phyloP scores from a whole-genome alignment of 1,140 invertebrate species.

The Trichonephila inaurata region DNA sequence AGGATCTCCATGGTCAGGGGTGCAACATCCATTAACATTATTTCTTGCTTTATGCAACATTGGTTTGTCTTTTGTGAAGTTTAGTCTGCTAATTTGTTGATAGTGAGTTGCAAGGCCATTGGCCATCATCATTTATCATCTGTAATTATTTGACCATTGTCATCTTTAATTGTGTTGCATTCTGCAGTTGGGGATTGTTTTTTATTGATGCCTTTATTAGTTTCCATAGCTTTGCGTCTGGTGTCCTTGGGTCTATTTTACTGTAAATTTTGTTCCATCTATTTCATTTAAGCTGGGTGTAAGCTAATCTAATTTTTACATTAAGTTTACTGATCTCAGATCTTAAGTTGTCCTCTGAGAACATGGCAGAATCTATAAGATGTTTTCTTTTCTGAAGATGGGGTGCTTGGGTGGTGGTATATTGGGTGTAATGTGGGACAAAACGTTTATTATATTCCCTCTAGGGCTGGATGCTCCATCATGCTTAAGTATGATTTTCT shows the following conservation, averaged over 20 bases:
- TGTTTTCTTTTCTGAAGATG: constrained; percentile 18
- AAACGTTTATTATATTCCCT: constrained; percentile 28
- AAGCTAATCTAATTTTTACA: constrained; percentile 30
- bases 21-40: constrained; percentile 41
- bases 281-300: background rate
- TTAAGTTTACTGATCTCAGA: background rate
- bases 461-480: constrained; percentile 10
- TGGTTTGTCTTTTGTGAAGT: background rate
- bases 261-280: constrained; percentile 34
- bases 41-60: background rate
- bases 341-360: background rate
- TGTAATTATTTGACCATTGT: constrained; percentile 28
- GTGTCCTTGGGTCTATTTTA: background rate
- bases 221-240: constrained; percentile 36
- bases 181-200: background rate
- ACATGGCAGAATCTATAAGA: background rate
- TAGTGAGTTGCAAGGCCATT: background rate
- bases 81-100: background rate
- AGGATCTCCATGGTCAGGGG: constrained; percentile 8
- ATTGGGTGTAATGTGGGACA: constrained; percentile 9
- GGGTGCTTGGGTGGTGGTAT: constrained; percentile 1
- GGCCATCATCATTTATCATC: background rate
- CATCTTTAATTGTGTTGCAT: constrained; percentile 29
- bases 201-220: background rate
- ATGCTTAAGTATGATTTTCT: too few species aligned